Conservation (phyloP, 2,888 invertebrate species). For the Troilus luridus region DNA sequence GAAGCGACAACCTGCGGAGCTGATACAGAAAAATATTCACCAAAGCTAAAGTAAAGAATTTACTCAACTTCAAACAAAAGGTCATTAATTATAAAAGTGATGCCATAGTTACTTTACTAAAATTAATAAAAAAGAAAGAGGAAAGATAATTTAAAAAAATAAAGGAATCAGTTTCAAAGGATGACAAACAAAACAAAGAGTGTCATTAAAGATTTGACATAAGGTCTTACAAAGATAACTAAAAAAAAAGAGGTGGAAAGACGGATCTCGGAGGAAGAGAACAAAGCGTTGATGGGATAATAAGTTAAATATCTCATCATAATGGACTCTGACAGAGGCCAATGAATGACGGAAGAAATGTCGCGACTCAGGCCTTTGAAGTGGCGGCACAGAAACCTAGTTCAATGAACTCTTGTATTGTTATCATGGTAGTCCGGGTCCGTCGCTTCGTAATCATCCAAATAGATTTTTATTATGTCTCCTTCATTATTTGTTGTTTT, state of each 20-base stretch:
- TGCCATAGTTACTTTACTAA: too few species aligned
- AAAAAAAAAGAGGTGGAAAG: conserved; percentile 71
- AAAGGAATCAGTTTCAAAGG: not conserved
- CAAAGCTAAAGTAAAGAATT: too few species aligned
- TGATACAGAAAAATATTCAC: too few species aligned
- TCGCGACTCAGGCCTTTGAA: not conserved
- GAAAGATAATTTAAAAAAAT: not conserved
- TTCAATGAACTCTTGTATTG: not conserved
- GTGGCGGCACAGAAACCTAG: conserved; percentile 23
- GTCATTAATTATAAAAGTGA: too few species aligned
- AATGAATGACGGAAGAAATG: not conserved
- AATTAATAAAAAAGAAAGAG: not conserved
- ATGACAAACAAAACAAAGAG: not conserved
- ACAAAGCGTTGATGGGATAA: conserved; percentile 72
- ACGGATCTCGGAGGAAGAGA: conserved; percentile 77
- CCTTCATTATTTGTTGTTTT: not conserved
- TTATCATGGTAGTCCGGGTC: not conserved
- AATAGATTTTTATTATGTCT: not conserved
- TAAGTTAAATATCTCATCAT: conserved; percentile 14
- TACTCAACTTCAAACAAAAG: too few species aligned
- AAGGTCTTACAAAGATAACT: not conserved
- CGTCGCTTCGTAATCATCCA: not conserved
- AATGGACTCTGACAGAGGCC: not conserved
- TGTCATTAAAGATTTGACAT: not conserved
- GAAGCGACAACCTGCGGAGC: too few species aligned